phyloP scores from a whole-genome alignment of 2,888 invertebrate species.

The Acleris emargana region DNA sequence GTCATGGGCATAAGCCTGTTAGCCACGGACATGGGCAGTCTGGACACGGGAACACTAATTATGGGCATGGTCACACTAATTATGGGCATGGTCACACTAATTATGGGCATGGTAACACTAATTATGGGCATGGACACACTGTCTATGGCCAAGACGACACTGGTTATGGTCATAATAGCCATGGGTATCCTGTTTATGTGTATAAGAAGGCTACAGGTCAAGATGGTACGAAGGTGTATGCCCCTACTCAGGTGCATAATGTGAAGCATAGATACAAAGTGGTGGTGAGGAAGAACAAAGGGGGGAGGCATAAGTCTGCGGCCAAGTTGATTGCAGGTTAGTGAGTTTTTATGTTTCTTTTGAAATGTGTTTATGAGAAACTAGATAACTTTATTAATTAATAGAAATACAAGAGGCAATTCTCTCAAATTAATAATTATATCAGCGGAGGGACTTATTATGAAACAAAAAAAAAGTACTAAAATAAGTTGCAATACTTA shows the following conservation, averaged over 20 bases:
- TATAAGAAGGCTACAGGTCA: conserved; percentile 52
- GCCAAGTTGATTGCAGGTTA: conserved; percentile 58
- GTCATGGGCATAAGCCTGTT: conserved; percentile 23
- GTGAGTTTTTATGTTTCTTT: conserved; percentile 29
- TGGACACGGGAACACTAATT: conserved; percentile 4
- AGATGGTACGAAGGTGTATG: conserved; percentile 54
- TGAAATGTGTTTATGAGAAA: neutral
- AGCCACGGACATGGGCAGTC: conserved; percentile 29
- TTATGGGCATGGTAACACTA: conserved; percentile 7
- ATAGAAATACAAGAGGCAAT: too few relatives aligned
- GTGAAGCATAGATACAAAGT: conserved; percentile 64
- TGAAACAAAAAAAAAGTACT: too few relatives aligned
- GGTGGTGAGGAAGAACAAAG: conserved; percentile 62
- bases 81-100: conserved; percentile 10
- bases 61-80: conserved; percentile 7
- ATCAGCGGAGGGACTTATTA: too few relatives aligned
- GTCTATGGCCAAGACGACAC: too few relatives aligned
- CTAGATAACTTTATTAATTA: too few relatives aligned
- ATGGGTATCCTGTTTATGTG: conserved; percentile 29
- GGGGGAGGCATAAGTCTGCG: conserved; percentile 48
- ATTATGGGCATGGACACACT: too few relatives aligned
- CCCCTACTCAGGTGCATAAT: conserved; percentile 61
- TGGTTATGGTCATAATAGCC: conserved; percentile 14
- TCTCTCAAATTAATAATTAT: too few relatives aligned
- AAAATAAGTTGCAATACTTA: too few relatives aligned